phyloP scores from a whole-genome alignment of 2,797 vertebrate genomes.

The Alca torda region DNA sequence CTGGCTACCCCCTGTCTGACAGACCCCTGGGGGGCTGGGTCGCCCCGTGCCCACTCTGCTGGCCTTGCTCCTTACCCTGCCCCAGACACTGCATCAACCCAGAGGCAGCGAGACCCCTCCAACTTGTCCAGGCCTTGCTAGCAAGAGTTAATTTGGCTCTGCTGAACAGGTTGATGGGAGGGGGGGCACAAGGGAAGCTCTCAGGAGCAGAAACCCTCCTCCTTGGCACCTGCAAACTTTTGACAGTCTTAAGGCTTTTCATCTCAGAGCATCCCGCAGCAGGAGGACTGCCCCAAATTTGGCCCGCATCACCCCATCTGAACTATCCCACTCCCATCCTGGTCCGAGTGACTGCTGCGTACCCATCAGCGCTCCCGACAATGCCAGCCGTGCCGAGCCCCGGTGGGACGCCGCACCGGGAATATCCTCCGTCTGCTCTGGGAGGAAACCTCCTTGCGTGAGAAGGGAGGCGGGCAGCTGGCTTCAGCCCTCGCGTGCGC shows the following conservation, averaged over 20 bases:
- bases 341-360: not conserved
- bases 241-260: not conserved
- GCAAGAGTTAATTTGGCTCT: not conserved
- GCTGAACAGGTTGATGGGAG: not conserved
- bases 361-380: rapidly evolving
- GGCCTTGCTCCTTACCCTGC: not conserved
- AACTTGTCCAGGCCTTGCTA: not conserved
- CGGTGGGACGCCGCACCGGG: rapidly evolving
- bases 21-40: rapidly evolving
- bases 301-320: rapidly evolving
- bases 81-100: not conserved
- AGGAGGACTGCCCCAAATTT: not conserved
- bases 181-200: not conserved
- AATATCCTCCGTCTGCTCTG: not conserved
- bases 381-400: not conserved
- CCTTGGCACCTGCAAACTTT: not conserved
- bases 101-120: not conserved
- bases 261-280: not conserved
- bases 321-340: no score
- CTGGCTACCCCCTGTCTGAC: not conserved
- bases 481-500: not conserved
- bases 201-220: not conserved
- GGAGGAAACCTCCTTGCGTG: not conserved
- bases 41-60: rapidly evolving
- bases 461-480: not conserved